Base-by-base conservation (phyloP, 2,888 invertebrate species). In the Lithophane leautieri region DNA sequence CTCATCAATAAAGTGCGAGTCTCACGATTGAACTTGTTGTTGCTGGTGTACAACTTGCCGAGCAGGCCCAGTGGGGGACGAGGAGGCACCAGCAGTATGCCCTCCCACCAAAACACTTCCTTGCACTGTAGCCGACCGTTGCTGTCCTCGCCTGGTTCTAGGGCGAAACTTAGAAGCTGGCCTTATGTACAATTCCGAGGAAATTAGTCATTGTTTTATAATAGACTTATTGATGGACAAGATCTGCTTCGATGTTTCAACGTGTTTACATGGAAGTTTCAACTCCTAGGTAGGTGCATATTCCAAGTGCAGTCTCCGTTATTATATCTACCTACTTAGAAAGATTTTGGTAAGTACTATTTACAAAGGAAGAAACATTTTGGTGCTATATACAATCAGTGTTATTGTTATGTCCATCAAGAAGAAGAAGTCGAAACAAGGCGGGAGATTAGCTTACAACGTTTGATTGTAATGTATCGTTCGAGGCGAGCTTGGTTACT, bases 101-200 rank as follows among this genome's bases (percentile, higher is more conserved):
- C 98, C 76, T 97, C 97, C 98, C 98, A 98, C 98, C 98, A 98
- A 94, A 97, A 97, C 76, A 97, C 95, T 90, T 98, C 97, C 91
- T 97, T 97, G 90, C 97, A 97, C 67, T 96, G 96, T 73, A 97
- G 95, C 76, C 97, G 97, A 6, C 97, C 97, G 70, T 91, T 93
- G 56, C 79, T 68, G 14, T 96, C 96, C 4, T 95, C 95, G 14
- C 91, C 92, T n/a, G 93, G 91, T 81, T 96, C 97, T 96, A 86
- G 63, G 79, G 66, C 14, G 58, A 84, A 78, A 87, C 61, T 84
- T 84, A 88, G 77, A 73, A 79, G 69, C 75, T 79, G 79, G 66
- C 76, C 77, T 84, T 71, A 76, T 69, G 81, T 70, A 81, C 58
- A 77, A 81, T 71, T 73, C 63, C 69, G 42, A 60, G 16, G 16